These are phyloP conservation scores for Trichonephila clavipes DNA, from an alignment of 1,140 invertebrate species.

Conservation along the genomic window DNA sequence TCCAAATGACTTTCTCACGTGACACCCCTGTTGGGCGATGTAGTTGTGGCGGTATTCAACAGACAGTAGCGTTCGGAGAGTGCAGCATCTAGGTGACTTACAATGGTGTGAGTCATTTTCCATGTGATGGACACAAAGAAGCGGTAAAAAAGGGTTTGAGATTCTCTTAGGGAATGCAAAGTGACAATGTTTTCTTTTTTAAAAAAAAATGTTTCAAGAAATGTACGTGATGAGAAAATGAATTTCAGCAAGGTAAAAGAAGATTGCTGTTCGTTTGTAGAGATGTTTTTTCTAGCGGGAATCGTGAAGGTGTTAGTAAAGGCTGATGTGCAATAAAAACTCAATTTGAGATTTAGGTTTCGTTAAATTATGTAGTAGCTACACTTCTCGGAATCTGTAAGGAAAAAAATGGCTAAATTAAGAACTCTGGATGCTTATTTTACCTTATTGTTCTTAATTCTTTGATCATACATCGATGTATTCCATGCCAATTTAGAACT, in stretches of 20 bases:
- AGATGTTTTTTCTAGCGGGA: neutral
- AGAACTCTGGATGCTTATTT: too few relatives aligned
- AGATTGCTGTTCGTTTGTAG: neutral
- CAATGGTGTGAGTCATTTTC: constrained; percentile 31
- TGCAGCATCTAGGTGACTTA: neutral
- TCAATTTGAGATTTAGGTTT: neutral
- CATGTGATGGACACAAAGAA: neutral
- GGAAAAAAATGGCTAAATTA: too few relatives aligned
- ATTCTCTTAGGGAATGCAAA: constrained; percentile 2
- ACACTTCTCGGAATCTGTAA: too few relatives aligned
- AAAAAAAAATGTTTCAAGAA: neutral
- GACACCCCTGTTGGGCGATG: constrained; percentile 11
- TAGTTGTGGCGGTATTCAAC: constrained; percentile 55
- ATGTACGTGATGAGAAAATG: neutral
- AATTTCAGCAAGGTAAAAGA: neutral
- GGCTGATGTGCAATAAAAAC: neutral
- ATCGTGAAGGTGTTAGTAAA: neutral
- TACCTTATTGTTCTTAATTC: too few relatives aligned
- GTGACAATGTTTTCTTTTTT: neutral
- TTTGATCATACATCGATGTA: too few relatives aligned
- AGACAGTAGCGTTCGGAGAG: constrained; percentile 37
- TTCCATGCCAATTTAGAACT: too few relatives aligned
- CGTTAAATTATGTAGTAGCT: neutral
- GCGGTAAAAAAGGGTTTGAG: neutral
- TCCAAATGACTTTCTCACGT: constrained; percentile 60